phyloP scores from a whole-genome alignment of 2,888 invertebrate species.

The Sminthurides aquaticus region DNA sequence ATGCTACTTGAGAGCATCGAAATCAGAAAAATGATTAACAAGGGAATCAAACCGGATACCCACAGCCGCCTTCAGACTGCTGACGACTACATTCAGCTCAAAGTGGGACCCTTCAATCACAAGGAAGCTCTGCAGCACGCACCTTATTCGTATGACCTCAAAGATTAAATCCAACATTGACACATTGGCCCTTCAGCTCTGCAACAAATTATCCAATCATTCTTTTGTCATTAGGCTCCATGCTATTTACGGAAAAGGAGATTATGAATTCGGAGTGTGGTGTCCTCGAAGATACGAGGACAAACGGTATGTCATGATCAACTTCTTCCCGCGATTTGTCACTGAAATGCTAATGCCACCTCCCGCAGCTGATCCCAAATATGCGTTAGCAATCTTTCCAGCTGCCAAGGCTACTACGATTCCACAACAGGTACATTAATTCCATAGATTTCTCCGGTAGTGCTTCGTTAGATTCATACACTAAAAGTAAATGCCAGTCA shows the following conservation, averaged over 20 bases:
- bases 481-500: too few species aligned
- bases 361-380: conserved; percentile 30
- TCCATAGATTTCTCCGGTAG: background rate
- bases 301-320: conserved; percentile 39
- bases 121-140: conserved; percentile 33
- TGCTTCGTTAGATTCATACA: background rate
- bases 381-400: conserved; percentile 33
- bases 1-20: conserved; percentile 37
- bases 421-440: conserved; percentile 13
- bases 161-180: conserved; percentile 6
- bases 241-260: conserved; percentile 36
- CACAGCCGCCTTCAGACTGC: conserved; percentile 30
- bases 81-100: conserved; percentile 34
- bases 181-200: background rate
- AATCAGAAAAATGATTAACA: conserved; percentile 28
- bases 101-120: conserved; percentile 33
- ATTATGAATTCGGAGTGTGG: conserved; percentile 37
- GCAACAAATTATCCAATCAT: too few species aligned
- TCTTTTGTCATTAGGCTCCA: conserved; percentile 35
- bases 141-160: conserved; percentile 41
- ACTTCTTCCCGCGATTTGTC: conserved; percentile 39
- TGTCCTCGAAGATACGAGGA: conserved; percentile 37
- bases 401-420: conserved; percentile 20
- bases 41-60: conserved; percentile 26
- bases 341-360: conserved; percentile 37